These are phyloP conservation scores for Samia ricini DNA, from an alignment of 1,140 invertebrate genomes.

Conservation along the genomic window DNA sequence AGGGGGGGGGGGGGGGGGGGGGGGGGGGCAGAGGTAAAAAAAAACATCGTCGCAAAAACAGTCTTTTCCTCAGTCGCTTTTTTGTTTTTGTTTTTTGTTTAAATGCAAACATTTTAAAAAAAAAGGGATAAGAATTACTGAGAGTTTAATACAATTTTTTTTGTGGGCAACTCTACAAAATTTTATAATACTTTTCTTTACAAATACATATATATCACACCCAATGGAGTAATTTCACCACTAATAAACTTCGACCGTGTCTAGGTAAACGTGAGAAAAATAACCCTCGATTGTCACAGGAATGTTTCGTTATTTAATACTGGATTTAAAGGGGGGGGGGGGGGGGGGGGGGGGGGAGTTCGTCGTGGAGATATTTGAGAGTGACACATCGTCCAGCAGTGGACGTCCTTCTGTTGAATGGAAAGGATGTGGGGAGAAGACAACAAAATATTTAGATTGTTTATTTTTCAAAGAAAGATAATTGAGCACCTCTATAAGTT, in stretches of 20 bases:
- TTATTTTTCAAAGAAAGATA: slow-evolving; percentile 19
- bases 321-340: slow-evolving; percentile 34
- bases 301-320: slow-evolving; percentile 70
- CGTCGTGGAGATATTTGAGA: too few relatives aligned
- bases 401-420: too few relatives aligned
- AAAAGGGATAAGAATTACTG: slow-evolving; percentile 37
- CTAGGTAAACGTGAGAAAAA: slow-evolving; percentile 39
- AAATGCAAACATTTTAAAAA: background rate
- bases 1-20: too few relatives aligned
- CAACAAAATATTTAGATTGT: too few relatives aligned
- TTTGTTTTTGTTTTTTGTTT: slow-evolving; percentile 51
- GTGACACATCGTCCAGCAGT: too few relatives aligned
- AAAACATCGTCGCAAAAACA: slow-evolving; percentile 50
- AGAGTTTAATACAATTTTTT: slow-evolving; percentile 26
- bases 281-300: slow-evolving; percentile 59
- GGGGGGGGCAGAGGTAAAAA: background rate
- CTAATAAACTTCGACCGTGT: slow-evolving; percentile 49
- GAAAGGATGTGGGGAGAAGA: too few relatives aligned
- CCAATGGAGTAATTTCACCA: slow-evolving; percentile 61
- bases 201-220: slow-evolving; percentile 54
- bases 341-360: too few relatives aligned
- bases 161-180: background rate
- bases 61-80: slow-evolving; percentile 54
- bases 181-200: slow-evolving; percentile 55
- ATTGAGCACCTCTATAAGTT: slow-evolving; percentile 30